Evolutionary conservation across 92 coral and sea anemone genomes (phyloP), one percentile per base, ranked within the genome.

Genomic region (Bergia puertoricense): DNA sequence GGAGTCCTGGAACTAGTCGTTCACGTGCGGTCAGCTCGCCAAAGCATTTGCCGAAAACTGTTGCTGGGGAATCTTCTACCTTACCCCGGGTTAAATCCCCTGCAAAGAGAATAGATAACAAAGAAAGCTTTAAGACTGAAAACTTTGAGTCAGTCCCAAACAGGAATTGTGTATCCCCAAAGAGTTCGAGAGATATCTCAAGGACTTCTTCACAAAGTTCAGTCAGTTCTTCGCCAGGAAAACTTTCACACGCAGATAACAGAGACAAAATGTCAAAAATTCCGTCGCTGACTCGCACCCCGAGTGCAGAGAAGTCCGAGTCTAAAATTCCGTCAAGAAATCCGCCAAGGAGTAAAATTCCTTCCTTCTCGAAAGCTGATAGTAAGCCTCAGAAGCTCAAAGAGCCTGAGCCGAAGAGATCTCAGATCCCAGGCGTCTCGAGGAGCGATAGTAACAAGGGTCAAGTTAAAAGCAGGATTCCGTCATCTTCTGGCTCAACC

Each of bases 341-440:
- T 37, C 93, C 98, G 42, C 96, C 98, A 2, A 90, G 66, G 88
- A 95, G 98, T 74, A 95, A 92, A 82, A 95, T 95, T 72, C 98
- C 98, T 36, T 95, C 98, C 39, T 56, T 89, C 22, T 85, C 90
- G 62, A 95, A 91, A 88, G 92, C 88, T 39, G 93, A 92, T 79
- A 91, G 54, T 68, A 92, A 88, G 50, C 92, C 88, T 45, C 85
- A 77, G 85, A 88, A 79, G 46, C 36, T 79, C 4, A 88, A 88
- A 80, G 90, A 88, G 54, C 85, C 95, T n/a, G 81, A 75, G 48
- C 67, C 91, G 15, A 89, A 89, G 86, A 91, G 81, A 77, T 90
- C 96, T 41, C 93, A 92, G 37, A 90, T 95, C 72, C 96, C 98
- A 3, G 87, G 94, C 6, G 88, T 88, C 15, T 81, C 92, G 22